Evolutionary conservation across 1,140 invertebrate species (phyloP).

Genomic region (Babylonia areolata): DNA sequence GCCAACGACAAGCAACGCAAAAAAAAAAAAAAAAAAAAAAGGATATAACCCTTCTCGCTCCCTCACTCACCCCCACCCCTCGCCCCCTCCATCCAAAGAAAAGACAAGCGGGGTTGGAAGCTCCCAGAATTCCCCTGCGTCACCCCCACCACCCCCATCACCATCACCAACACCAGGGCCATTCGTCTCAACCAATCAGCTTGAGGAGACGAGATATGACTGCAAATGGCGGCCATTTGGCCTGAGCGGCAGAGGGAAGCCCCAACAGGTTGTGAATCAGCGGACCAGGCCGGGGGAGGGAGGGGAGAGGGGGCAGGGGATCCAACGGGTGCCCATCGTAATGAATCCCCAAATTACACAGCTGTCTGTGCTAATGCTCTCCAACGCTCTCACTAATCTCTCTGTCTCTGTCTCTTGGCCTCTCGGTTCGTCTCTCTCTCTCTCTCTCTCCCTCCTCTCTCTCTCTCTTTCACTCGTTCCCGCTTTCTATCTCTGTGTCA

Average conservation of each 20-base stretch:
- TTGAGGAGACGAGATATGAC: neutral
- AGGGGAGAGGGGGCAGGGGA: neutral
- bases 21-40: no score
- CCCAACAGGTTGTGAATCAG: neutral
- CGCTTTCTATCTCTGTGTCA: neutral
- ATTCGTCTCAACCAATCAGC: conserved; percentile 1
- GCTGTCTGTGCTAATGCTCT: neutral
- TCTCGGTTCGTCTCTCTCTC: neutral
- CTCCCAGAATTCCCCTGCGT: neutral
- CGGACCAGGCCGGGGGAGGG: neutral
- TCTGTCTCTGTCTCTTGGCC: neutral
- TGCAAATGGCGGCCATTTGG: conserved; percentile 1
- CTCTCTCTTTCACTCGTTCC: no score
- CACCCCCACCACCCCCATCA: no score
- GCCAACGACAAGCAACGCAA: no score
- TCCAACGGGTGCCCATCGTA: neutral
- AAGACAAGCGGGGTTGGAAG: neutral
- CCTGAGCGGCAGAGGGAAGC: neutral
- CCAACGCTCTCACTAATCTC: neutral
- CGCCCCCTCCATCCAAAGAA: no score
- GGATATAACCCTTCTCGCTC: no score
- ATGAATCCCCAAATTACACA: conserved; percentile 3
- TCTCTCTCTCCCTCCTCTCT: no score
- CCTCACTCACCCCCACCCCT: no score
- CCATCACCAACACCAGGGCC: no score